These are phyloP conservation scores for Stenotaenia linearis DNA, from an alignment of 2,888 invertebrate species.

Conservation along the genomic window DNA sequence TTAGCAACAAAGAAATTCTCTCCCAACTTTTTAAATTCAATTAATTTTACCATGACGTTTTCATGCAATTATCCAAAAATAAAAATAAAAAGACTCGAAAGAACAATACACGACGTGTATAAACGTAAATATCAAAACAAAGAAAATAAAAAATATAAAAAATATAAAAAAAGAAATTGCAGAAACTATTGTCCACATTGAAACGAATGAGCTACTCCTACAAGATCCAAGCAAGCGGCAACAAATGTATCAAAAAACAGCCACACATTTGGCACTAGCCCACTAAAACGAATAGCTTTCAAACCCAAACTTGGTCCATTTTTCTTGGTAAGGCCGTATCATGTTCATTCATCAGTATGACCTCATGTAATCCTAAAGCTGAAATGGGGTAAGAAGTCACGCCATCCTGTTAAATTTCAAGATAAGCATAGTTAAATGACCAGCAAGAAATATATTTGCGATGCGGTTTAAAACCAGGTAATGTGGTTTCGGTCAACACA, in stretches of 20 bases:
- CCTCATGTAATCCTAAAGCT: constrained; percentile 17
- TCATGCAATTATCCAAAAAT: neutral
- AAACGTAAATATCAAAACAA: constrained; percentile 23
- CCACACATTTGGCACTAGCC: constrained; percentile 17
- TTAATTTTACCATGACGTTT: neutral
- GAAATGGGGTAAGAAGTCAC: neutral
- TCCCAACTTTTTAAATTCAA: neutral
- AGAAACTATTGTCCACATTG: constrained; percentile 14
- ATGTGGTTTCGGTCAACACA: neutral
- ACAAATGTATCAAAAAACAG: constrained; percentile 18
- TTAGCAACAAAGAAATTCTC: neutral
- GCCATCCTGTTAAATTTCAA: neutral
- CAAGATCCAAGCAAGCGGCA: constrained; percentile 17
- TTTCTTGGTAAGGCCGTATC: neutral
- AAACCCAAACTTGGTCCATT: constrained; percentile 22
- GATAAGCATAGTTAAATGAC: constrained; percentile 6
- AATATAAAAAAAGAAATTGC: neutral
- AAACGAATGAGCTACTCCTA: constrained; percentile 3
- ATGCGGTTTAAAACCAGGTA: neutral
- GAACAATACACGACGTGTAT: neutral
- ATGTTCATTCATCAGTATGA: constrained; percentile 18
- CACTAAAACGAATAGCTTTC: constrained; percentile 26
- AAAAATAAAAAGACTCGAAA: neutral
- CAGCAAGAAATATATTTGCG: constrained; percentile 7
- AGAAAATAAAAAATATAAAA: neutral